A percentile compares a stretch with the other conserved stretches of the same genome.
phyloP scores from a whole-genome alignment of 23 tunicate species.

The Trididemnum nubilum region DNA sequence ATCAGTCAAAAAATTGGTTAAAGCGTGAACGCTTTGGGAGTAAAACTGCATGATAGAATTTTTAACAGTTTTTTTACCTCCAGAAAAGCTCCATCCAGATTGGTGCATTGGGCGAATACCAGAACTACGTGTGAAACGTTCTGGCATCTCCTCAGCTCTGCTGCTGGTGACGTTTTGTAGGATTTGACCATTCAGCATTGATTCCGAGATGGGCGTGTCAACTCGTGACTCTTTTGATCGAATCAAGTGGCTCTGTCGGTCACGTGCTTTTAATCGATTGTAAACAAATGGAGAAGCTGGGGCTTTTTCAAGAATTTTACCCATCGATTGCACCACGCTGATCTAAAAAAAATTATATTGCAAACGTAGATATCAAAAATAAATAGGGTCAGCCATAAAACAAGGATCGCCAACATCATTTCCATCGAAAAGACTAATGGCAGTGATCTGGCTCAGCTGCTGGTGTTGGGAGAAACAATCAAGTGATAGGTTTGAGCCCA shows the following conservation, averaged over 20 bases:
- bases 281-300: conserved; percentile 35
- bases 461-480: too few relatives aligned
- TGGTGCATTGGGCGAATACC: conserved; percentile 79
- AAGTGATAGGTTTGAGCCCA: too few relatives aligned
- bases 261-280: conserved; percentile 17
- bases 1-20: too few relatives aligned
- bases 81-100: conserved; percentile 86
- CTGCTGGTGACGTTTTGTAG: neutral
- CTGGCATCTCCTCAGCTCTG: conserved; percentile 33
- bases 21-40: too few relatives aligned
- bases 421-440: too few relatives aligned
- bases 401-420: too few relatives aligned
- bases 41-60: too few relatives aligned
- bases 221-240: neutral
- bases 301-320: conserved; percentile 32
- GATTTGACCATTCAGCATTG: conserved; percentile 3
- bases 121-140: conserved; percentile 52
- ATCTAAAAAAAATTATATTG: conserved; percentile 34
- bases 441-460: too few relatives aligned
- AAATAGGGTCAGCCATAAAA: neutral
- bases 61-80: too few relatives aligned
- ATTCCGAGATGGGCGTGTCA: conserved; percentile 4
- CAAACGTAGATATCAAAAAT: neutral
- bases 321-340: conserved; percentile 56
- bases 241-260: neutral